Conservation (phyloP, 2,113 vertebrate species). For the Poeciliopsis turrubarensis region DNA sequence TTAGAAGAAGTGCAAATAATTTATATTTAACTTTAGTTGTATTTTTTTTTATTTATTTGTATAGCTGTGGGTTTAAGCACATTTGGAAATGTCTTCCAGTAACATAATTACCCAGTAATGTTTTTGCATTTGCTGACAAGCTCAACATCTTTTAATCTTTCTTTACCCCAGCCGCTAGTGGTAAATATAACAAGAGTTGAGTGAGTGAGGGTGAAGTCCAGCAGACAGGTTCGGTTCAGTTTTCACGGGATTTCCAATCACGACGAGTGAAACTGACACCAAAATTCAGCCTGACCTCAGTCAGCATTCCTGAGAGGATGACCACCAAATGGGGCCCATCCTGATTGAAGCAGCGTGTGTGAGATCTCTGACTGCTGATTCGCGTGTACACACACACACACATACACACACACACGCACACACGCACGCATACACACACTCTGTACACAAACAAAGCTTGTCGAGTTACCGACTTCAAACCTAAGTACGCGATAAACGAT, state of each 20-base stretch:
- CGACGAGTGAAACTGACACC: background rate
- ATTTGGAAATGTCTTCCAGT: no score
- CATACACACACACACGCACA: background rate
- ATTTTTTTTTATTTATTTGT: no score
- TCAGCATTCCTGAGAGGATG: constrained; percentile 51
- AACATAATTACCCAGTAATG: no score
- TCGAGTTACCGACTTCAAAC: no score
- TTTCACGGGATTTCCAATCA: background rate
- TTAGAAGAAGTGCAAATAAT: no score
- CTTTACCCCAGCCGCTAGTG: background rate
- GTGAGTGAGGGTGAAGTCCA: background rate
- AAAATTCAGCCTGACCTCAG: constrained; percentile 24
- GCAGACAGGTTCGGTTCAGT: background rate
- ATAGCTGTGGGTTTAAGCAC: no score
- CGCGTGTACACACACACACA: background rate
- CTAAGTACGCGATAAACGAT: no score
- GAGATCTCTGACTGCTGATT: constrained; percentile 31
- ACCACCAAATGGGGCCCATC: constrained; percentile 59
- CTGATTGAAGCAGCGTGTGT: constrained; percentile 66
- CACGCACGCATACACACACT: background rate
- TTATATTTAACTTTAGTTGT: no score
- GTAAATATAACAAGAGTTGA: background rate
- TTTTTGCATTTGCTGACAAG: no score
- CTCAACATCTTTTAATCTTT: no score
- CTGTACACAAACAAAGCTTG: no score